These are phyloP conservation scores for Chrysocyon brachyurus DNA, from an alignment of 2,797 vertebrate genomes.

Conservation along the genomic window DNA sequence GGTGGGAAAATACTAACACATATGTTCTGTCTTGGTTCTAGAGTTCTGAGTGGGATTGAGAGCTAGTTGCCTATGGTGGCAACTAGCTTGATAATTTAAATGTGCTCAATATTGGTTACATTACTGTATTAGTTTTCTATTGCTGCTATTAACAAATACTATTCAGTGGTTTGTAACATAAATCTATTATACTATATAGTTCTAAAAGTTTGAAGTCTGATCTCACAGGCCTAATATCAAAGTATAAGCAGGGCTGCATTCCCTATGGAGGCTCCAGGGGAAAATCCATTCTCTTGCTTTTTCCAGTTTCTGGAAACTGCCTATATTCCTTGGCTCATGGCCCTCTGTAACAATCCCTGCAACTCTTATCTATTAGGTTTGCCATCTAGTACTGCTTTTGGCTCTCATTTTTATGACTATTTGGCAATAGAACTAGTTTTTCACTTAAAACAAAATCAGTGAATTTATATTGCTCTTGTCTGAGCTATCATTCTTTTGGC, in stretches of 20 bases:
- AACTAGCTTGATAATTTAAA: neutral
- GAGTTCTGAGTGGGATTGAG: neutral
- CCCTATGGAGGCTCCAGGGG: neutral
- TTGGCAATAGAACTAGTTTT: neutral
- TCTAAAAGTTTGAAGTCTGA: neutral
- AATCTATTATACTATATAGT: neutral
- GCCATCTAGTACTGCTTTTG: neutral
- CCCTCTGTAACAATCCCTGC: neutral
- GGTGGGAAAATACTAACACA: neutral
- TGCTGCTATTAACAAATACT: neutral
- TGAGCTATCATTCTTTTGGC: slow-evolving; percentile 8
- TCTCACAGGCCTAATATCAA: neutral
- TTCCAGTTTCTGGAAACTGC: neutral
- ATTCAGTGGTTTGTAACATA: neutral
- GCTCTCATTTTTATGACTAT: neutral
- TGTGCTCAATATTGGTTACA: neutral
- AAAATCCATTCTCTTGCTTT: neutral
- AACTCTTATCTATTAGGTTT: neutral
- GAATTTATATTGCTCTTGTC: neutral
- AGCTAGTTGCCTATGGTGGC: neutral
- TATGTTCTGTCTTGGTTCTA: neutral
- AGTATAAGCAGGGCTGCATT: neutral
- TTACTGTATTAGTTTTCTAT: neutral
- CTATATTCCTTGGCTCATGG: neutral
- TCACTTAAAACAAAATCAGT: neutral